These are phyloP conservation scores for Drosophila sp. DNA, from an alignment of 1,140 invertebrate genomes.

Conservation along the genomic window DNA sequence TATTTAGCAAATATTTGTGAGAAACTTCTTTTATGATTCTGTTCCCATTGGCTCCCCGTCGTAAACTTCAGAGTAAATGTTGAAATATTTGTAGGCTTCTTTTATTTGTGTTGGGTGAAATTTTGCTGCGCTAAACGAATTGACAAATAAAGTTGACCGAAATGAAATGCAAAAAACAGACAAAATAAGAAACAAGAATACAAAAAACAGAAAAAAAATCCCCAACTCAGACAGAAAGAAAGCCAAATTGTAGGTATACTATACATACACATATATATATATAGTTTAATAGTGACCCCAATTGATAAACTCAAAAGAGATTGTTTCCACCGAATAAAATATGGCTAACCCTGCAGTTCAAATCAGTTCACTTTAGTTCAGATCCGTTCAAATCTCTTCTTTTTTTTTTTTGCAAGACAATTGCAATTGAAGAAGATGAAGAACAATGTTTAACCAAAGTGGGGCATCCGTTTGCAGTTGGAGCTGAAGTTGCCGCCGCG, in stretches of 20 bases:
- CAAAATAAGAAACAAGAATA: slow-evolving; percentile 26
- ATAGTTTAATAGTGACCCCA: slow-evolving; percentile 47
- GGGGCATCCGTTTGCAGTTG: slow-evolving; percentile 16
- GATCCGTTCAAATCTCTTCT: background rate
- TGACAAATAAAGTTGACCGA: slow-evolving; percentile 61
- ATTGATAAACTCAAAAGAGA: slow-evolving; percentile 48
- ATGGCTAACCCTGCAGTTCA: slow-evolving; percentile 57
- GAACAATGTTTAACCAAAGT: slow-evolving; percentile 1
- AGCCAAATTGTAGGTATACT: slow-evolving; percentile 41
- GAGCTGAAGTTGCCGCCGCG: background rate
- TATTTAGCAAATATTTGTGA: slow-evolving; percentile 43
- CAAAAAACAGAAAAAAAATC: slow-evolving; percentile 43
- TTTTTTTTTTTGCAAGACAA: slow-evolving; percentile 3
- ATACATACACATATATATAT: background rate
- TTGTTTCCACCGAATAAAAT: slow-evolving; percentile 32
- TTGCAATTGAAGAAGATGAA: slow-evolving; percentile 8
- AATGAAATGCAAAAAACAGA: slow-evolving; percentile 39
- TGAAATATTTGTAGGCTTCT: slow-evolving; percentile 51
- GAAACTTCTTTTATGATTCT: slow-evolving; percentile 25
- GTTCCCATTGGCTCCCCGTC: slow-evolving; percentile 44
- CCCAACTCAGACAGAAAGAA: slow-evolving; percentile 54
- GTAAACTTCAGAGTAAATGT: slow-evolving; percentile 51
- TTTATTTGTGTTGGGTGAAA: slow-evolving; percentile 59
- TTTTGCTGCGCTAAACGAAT: slow-evolving; percentile 63
- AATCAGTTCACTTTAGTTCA: slow-evolving; percentile 6